Evolutionary conservation across 2,888 invertebrate genomes (phyloP), one percentile per base, ranked within the genome.

Genomic region (Pristionchus mayeri): DNA sequence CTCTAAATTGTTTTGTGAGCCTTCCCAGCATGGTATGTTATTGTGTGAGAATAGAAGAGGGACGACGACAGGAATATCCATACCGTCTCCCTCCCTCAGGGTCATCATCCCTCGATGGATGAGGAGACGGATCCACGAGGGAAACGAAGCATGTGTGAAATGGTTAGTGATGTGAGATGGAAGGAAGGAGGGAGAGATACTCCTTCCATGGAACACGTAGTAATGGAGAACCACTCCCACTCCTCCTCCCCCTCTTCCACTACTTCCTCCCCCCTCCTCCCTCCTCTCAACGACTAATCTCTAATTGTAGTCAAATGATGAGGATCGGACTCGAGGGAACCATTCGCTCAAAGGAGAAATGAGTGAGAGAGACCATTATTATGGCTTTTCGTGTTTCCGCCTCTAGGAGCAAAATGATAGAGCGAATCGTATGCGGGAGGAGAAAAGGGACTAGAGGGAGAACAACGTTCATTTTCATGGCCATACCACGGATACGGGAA

Each of bases 321-420:
- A 27, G 34, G 37, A 67, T 67, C 67, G 67, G 67, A 37, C 67
- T 27, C 67, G 7, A n/a, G 67, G 67, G 67, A 67, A 67, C 67
- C 34, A 67, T 67, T 67, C 63, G 4, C 27, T 34, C 4, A 67
- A 37, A 37, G 37, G 67, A 37, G 67, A 37, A 18, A 6, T 34
- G 37, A 67, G 67, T 24, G 57, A 57, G 57, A 67, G 63, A n/a
- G 27, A 67, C 67, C 27, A 67, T 67, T 67, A 67, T 67, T 67
- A 67, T 67, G 67, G 67, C 67, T 67, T 67, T 67, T 67, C 67
- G 67, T 67, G 67, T 67, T 63, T 63, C 63, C 63, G 63, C 63
- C 67, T 67, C 7, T 7, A 3, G 67, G 27, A 34, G 37, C 21
- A 37, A 67, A 67, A 67, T 67, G 67, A 67, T 67, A 67, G 37